Conservation (phyloP, 2,797 vertebrate species). For the Hapalemur alaotrensis region DNA sequence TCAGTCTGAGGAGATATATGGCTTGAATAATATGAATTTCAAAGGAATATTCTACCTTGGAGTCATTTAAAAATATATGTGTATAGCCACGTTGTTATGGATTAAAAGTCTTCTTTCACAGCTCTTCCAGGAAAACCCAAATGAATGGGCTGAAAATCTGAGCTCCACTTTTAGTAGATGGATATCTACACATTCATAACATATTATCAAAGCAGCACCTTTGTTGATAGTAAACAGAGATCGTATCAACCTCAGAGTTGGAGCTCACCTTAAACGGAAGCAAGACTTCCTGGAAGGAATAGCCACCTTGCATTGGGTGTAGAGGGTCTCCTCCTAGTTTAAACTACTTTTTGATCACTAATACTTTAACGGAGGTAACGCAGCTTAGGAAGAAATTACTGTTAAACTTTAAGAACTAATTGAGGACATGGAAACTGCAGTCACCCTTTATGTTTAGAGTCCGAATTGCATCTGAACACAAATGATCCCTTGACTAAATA, state of each 20-base stretch:
- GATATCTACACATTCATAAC: neutral
- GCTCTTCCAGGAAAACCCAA: neutral
- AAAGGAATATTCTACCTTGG: slow-evolving; percentile 31
- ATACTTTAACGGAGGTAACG: neutral
- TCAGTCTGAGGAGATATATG: neutral
- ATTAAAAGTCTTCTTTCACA: neutral
- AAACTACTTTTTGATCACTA: neutral
- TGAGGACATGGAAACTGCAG: neutral
- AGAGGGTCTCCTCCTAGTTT: neutral
- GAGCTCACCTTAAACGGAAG: neutral
- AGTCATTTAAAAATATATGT: neutral
- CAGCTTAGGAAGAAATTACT: neutral
- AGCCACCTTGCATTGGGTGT: neutral
- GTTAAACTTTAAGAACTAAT: neutral
- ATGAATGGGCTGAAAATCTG: neutral
- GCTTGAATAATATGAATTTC: slow-evolving; percentile 32
- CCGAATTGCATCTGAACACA: neutral
- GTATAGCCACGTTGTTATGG: neutral
- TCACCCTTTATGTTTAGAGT: neutral
- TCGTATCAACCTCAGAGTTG: neutral
- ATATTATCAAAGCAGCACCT: neutral
- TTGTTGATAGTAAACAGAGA: neutral
- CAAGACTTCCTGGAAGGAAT: rapidly evolving
- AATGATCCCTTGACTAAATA: neutral
- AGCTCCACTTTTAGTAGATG: neutral